Conservation (phyloP, 2,797 vertebrate genomes). For the Acanthiza pusilla region DNA sequence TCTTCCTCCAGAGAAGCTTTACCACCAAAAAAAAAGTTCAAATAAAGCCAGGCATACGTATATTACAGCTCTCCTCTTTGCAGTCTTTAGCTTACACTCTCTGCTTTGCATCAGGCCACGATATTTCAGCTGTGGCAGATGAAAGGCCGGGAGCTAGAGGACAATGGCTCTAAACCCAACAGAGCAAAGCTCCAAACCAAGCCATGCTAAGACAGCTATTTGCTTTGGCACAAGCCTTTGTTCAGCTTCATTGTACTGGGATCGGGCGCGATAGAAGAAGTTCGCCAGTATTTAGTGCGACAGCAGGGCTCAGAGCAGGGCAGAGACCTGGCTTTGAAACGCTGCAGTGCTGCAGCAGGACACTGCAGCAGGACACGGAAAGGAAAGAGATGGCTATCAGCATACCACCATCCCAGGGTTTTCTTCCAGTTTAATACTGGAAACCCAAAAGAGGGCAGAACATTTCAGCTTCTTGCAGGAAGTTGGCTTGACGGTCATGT, state of each 20-base stretch:
- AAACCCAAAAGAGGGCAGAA: not conserved
- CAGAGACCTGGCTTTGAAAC: not conserved
- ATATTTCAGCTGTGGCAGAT: not conserved
- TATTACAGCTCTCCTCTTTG: not conserved
- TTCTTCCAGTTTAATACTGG: not conserved
- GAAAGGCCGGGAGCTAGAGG: not conserved
- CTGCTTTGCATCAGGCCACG: not conserved
- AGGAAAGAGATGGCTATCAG: not conserved
- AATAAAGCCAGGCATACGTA: not conserved
- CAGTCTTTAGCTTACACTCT: not conserved
- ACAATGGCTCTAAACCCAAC: not conserved
- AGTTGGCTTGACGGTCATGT: not conserved
- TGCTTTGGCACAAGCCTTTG: not conserved
- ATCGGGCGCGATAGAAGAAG: fast-evolving
- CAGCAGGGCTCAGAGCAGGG: not conserved
- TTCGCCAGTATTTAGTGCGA: not conserved
- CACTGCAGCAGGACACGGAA: not conserved
- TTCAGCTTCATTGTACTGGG: not conserved
- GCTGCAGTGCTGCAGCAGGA: not conserved
- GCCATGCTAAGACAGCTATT: not conserved
- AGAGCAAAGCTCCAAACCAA: conserved; percentile 26
- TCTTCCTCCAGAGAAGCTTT: not conserved
- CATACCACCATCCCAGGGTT: not conserved
- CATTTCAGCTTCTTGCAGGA: not conserved
- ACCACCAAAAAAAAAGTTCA: not conserved